Evolutionary conservation across 2,888 invertebrate species (phyloP).

Genomic region (Agrochola macilenta): DNA sequence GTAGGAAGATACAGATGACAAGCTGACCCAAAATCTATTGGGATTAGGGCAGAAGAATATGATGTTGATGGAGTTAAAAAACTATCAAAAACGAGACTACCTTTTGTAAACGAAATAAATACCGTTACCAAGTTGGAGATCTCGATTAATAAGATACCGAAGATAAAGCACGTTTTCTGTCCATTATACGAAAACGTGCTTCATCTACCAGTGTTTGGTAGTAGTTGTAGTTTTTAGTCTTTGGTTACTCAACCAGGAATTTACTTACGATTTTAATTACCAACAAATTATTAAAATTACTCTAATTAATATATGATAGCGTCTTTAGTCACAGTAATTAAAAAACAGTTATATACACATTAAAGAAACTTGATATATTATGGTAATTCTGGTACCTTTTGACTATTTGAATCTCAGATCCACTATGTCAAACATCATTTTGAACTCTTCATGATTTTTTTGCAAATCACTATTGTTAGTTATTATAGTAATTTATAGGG

Average conservation of each 20-base stretch:
- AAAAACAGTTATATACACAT: constrained; percentile 1
- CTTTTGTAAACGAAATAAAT: background rate
- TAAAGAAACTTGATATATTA: background rate
- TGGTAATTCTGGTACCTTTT: background rate
- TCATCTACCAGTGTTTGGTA: background rate
- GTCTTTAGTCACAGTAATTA: constrained; percentile 10
- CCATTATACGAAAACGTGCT: constrained; percentile 22
- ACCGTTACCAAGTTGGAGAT: constrained; percentile 1
- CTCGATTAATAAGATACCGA: background rate
- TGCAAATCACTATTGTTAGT: constrained; percentile 31
- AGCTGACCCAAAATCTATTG: background rate
- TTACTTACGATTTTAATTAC: constrained; percentile 16
- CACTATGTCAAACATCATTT: background rate
- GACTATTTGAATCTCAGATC: constrained; percentile 19
- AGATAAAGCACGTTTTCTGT: constrained; percentile 27
- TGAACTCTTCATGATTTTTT: constrained; percentile 5
- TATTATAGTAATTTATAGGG: background rate
- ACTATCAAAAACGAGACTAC: background rate
- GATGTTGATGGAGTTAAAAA: background rate
- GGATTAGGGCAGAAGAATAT: background rate
- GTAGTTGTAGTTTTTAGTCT: too few species aligned
- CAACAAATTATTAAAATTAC: constrained; percentile 13
- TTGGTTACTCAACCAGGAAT: constrained; percentile 12
- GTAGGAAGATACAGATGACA: background rate
- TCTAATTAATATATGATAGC: background rate